Conservation (phyloP, 2,797 vertebrate species). For the Zenarchopterus dispar region DNA sequence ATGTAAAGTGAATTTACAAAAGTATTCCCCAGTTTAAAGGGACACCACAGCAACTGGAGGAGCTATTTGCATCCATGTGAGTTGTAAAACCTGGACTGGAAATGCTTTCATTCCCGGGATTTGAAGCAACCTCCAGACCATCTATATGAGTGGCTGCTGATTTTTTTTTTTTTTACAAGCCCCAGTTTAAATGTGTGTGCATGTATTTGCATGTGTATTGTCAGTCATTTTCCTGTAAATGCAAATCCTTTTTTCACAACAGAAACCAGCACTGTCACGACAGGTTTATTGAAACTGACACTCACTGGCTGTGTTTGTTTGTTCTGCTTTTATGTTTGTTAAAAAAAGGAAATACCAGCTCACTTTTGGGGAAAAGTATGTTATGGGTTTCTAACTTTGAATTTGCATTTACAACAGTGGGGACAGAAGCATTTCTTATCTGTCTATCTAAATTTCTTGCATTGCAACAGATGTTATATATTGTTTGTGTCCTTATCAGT, state of each 20-base stretch:
- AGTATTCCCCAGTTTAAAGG: constrained; percentile 81
- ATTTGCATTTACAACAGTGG: constrained; percentile 6
- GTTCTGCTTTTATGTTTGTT: constrained; percentile 18
- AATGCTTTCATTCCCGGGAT: constrained; percentile 10
- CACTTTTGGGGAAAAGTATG: neutral
- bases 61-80: constrained; percentile 77
- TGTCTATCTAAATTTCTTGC: neutral
- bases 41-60: constrained; percentile 82
- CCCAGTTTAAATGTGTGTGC: constrained; percentile 22
- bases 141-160: constrained; percentile 8
- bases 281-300: constrained; percentile 20
- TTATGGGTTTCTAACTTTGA: constrained; percentile 6
- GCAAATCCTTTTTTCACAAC: constrained; percentile 42
- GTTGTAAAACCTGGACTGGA: constrained; percentile 77
- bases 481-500: too few species aligned
- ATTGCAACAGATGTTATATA: too few species aligned
- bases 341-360: neutral
- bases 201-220: constrained; percentile 18
- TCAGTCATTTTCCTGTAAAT: constrained; percentile 36
- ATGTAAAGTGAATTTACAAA: constrained; percentile 35
- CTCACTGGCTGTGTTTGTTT: constrained; percentile 16
- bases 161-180: constrained; percentile 29
- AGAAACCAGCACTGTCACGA: constrained; percentile 18
- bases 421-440: neutral
- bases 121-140: neutral